Conservation (phyloP, 2,113 vertebrate genomes). For the Laterallus jamaicensis region DNA sequence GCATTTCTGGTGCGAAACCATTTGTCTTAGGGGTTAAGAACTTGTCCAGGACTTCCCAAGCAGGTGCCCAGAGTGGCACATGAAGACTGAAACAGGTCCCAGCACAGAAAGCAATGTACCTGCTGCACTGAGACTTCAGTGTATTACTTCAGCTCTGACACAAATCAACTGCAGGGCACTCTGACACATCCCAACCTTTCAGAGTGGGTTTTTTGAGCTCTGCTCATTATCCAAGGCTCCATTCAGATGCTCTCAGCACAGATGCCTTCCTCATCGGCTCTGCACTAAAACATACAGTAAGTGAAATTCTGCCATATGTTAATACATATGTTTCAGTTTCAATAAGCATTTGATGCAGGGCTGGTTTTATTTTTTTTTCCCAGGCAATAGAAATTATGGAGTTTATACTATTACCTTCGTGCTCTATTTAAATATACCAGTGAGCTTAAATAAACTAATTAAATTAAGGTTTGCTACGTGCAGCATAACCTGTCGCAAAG, state of each 20-base stretch:
- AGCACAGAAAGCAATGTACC: background rate
- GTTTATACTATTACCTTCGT: slow-evolving; percentile 40
- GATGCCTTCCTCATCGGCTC: slow-evolving; percentile 76
- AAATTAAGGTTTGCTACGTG: slow-evolving; percentile 22
- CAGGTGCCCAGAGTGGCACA: background rate
- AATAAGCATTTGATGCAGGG: slow-evolving; percentile 75
- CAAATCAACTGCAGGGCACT: slow-evolving; percentile 37
- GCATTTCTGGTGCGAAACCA: background rate
- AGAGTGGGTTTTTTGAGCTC: slow-evolving; percentile 49
- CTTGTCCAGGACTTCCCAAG: background rate
- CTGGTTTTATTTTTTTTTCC: slow-evolving; percentile 52
- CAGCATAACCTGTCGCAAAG: slow-evolving; percentile 41
- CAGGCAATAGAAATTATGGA: slow-evolving; percentile 32
- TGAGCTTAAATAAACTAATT: slow-evolving; percentile 66
- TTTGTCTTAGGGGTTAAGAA: background rate
- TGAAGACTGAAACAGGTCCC: background rate
- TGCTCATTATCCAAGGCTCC: slow-evolving; percentile 69
- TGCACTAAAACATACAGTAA: slow-evolving; percentile 75
- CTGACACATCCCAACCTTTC: slow-evolving; percentile 62
- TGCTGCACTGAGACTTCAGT: background rate
- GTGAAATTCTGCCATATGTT: slow-evolving; percentile 80
- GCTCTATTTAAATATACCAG: slow-evolving; percentile 60
- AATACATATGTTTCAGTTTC: slow-evolving; percentile 80
- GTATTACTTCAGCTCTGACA: slow-evolving; percentile 25
- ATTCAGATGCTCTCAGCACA: slow-evolving; percentile 68